Percentiles rank a stretch among this genome's conserved stretches.
Conservation (phyloP, 1,140 invertebrate genomes). For the Dinothrombium tinctorium region DNA sequence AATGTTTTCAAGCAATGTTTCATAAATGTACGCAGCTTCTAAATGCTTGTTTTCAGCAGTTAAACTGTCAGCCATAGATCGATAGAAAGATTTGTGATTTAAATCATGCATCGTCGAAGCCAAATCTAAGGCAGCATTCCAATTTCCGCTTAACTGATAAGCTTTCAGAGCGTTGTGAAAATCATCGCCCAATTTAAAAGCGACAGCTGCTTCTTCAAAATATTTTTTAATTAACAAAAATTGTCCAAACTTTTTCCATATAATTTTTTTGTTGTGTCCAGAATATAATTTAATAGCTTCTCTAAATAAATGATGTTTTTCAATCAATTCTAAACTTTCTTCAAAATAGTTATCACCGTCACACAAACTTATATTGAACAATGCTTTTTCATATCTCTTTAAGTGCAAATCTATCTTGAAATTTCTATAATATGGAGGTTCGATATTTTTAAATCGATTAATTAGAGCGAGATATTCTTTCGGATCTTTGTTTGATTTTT, state of each 20-base stretch:
- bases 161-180: slow-evolving; percentile 27
- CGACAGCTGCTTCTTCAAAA: slow-evolving; percentile 47
- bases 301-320: slow-evolving; percentile 39
- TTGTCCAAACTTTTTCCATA: slow-evolving; percentile 34
- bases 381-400: slow-evolving; percentile 44
- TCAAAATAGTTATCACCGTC: slow-evolving; percentile 31
- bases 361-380: slow-evolving; percentile 40
- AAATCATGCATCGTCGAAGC: slow-evolving; percentile 23
- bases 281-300: slow-evolving; percentile 23
- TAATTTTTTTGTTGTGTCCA: slow-evolving; percentile 4
- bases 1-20: slow-evolving; percentile 27
- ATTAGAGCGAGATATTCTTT: slow-evolving; percentile 79
- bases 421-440: slow-evolving; percentile 37
- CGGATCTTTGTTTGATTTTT: slow-evolving; percentile 64
- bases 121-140: slow-evolving; percentile 32
- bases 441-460: slow-evolving; percentile 43
- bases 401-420: slow-evolving; percentile 60
- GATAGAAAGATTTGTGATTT: slow-evolving; percentile 21
- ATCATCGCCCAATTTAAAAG: slow-evolving; percentile 30
- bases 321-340: slow-evolving; percentile 34
- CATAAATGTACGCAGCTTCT: slow-evolving; percentile 35
- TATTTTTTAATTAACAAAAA: slow-evolving; percentile 35
- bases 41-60: slow-evolving; percentile 19
- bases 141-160: slow-evolving; percentile 30
- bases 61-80: slow-evolving; percentile 12